Conservation (phyloP, 2,888 invertebrate genomes). For the Perizoma flavofasciatum region DNA sequence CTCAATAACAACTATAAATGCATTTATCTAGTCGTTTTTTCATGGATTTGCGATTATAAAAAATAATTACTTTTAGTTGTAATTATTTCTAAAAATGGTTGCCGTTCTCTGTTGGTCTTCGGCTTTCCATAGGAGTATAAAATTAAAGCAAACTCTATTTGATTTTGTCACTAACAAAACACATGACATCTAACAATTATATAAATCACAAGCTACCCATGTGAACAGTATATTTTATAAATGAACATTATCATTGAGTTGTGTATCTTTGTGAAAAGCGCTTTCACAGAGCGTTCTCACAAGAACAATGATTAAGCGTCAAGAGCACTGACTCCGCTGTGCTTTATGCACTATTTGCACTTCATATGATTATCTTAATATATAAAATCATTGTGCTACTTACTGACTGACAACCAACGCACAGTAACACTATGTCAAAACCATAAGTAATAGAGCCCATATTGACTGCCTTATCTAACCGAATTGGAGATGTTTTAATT, state of each 20-base stretch:
- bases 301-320: constrained; percentile 68
- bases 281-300: constrained; percentile 76
- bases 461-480: too few relatives aligned
- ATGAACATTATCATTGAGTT: constrained; percentile 54
- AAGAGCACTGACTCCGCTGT: constrained; percentile 53
- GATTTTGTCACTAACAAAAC: constrained; percentile 36
- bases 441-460: too few relatives aligned
- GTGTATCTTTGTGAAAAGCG: constrained; percentile 67
- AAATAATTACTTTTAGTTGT: too few relatives aligned
- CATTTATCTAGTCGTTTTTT: too few relatives aligned
- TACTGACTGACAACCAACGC: too few relatives aligned
- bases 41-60: too few relatives aligned
- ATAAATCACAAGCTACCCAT: constrained; percentile 50
- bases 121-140: not conserved
- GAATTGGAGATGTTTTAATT: too few relatives aligned
- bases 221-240: constrained; percentile 53
- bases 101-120: too few relatives aligned
- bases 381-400: not conserved
- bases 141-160: constrained; percentile 2
- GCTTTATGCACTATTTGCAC: constrained; percentile 31
- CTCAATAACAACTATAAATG: too few relatives aligned
- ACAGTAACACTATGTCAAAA: too few relatives aligned
- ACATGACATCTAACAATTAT: constrained; percentile 44
- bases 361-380: constrained; percentile 6
- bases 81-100: too few relatives aligned